Base-by-base conservation (phyloP, 92 coral and sea anemone genomes). In the Phymanthus crucifer region DNA sequence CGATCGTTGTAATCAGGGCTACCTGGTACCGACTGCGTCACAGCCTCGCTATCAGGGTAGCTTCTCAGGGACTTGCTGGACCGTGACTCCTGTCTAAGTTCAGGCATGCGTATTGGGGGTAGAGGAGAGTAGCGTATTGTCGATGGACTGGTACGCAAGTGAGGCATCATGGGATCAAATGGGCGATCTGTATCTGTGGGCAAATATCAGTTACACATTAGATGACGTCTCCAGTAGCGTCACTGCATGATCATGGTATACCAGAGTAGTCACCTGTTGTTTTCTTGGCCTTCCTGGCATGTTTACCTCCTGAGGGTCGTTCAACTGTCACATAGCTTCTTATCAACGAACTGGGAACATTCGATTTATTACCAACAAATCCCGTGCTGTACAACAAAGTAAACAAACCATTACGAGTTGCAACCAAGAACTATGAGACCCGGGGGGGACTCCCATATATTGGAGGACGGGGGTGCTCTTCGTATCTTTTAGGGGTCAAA, bases 91-190 rank as follows among this genome's bases (percentile, higher is more conserved):
- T 87, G 89, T 31, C 94, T 83, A 36, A 90, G 74, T 40, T 90
- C 87, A 43, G 97, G 97, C 97, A 92, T 90, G 87, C 93, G 97
- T 85, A 92, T 92, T 32, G 97, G 97, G 0, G 97, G 97, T 14
- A 92, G 74, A 3, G 97, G 94, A 32, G 91, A 75, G 79, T 87
- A 92, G 34, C 81, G 90, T 21, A 83, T 31, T 4, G 87, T 79
- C 32, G 80, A 58, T 17, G 91, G 78, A 47, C 87, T 85, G 73
- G 81, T 89, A 68, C 79, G 83, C 7, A 87, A 69, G 70, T 80
- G 86, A 19, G 84, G 68, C 19, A 78, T 36, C 83, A 76, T 86
- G 85, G 78, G 50, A 48, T 89, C 93, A 40, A 75, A 73, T 10
- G 82, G 75, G 1, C 86, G 80, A 66, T 81, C 87, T 40, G 91